Evolutionary conservation across 2,888 invertebrate species (phyloP), one percentile per base, ranked within the genome.

Genomic region (Coenonympha arcania): DNA sequence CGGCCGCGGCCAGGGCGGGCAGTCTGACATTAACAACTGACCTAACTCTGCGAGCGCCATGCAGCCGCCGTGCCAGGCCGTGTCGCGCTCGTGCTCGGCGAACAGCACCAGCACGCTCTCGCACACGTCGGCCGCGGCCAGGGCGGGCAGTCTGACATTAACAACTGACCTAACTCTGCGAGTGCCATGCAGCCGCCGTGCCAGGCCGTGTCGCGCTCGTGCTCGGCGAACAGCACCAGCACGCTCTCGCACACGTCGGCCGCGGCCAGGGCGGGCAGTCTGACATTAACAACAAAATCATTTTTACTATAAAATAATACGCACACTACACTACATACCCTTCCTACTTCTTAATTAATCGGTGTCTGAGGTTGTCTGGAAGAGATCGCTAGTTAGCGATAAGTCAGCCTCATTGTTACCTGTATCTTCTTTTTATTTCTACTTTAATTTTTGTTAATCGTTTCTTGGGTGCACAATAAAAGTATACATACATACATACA

Each of bases 61-160:
- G 73, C 98, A 98, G 0, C 94, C 97, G 9, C 98, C 98, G 72
- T 98, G 98, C 98, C 98, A 98, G 0, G 96, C 95, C 2, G 90
- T 90, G 73, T 95, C 94, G 1, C 90, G 88, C 79, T 97, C 96
- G 61, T 94, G 88, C 0, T 85, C 87, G 44, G 79, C 87, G 45
- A 90, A 87, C 59, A 90, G 71, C 1, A 85, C 81, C n/a, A 90
- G 83, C 5, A 98, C 91, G n/a, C 93, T 93, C 41, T 93, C 95
- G 43, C 97, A 93, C 0, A 98, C 96, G 65, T 99, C 97, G 68
- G 97, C 96, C 1, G 95, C 98, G 34, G 96, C 89, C 36, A 92
- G 90, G 62, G 92, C 92, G 0, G 96, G 95, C 58, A 99, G 77
- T n/a, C n/a, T n/a, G n/a, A n/a, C n/a, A n/a, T n/a, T n/a, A n/a